Conservation (phyloP, 2,888 invertebrate genomes). For the Tinea pellionella region DNA sequence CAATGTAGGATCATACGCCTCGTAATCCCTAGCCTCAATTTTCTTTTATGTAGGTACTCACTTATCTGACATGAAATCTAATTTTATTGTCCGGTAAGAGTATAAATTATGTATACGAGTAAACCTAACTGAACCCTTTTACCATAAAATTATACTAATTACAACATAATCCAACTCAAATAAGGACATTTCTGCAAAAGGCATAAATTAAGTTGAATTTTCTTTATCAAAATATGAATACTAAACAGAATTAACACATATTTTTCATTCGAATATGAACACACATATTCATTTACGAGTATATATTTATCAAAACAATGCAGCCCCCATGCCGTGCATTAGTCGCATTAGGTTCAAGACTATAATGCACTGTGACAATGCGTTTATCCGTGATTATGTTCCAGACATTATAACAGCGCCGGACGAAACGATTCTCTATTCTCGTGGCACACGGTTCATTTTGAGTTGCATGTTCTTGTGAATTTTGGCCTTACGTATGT, state of each 20-base stretch:
- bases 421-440: slow-evolving; percentile 18
- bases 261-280: slow-evolving; percentile 2
- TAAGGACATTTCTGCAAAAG: slow-evolving; percentile 2
- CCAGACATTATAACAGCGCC: slow-evolving; percentile 23
- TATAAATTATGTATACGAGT: slow-evolving; percentile 10
- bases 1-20: slow-evolving; percentile 1
- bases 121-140: slow-evolving; percentile 6
- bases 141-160: slow-evolving; percentile 7
- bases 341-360: slow-evolving; percentile 56
- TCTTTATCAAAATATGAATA: not conserved
- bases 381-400: slow-evolving; percentile 54
- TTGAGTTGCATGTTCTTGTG: slow-evolving; percentile 8
- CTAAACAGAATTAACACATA: not conserved
- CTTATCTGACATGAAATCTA: slow-evolving; percentile 7
- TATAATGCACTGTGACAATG: slow-evolving; percentile 61
- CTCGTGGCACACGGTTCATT: not conserved
- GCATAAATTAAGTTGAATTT: not conserved
- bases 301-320: slow-evolving; percentile 23
- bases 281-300: not conserved
- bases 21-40: slow-evolving; percentile 2
- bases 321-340: slow-evolving; percentile 63
- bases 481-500: slow-evolving; percentile 29
- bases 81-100: not conserved
- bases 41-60: slow-evolving; percentile 4
- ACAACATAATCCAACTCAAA: slow-evolving; percentile 6